A percentile compares a stretch with the other conserved stretches of the same genome.
Conservation (phyloP, 2,888 invertebrate species). For the Phytoseiulus persimilis region DNA sequence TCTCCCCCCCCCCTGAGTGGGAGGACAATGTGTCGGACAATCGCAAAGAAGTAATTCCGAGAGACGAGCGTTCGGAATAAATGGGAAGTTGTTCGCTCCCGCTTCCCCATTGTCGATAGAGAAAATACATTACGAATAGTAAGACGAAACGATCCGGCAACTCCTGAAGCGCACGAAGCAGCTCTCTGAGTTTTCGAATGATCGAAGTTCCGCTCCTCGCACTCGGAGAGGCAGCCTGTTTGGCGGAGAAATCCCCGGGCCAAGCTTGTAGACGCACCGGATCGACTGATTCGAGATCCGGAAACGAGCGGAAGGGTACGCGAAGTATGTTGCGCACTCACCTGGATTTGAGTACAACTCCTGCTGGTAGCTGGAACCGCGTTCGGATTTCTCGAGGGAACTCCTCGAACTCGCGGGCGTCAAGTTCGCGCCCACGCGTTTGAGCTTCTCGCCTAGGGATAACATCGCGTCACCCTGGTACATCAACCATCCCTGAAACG, state of each 20-base stretch:
- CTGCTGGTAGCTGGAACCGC: conserved; percentile 10
- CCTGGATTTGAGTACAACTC: conserved; percentile 32
- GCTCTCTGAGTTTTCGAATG: not conserved
- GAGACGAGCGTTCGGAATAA: not conserved
- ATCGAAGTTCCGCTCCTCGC: not conserved
- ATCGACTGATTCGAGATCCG: no score
- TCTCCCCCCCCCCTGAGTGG: not conserved
- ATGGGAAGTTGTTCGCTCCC: not conserved
- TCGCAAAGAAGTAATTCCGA: not conserved
- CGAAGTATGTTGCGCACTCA: not conserved
- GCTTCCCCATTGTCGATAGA: not conserved
- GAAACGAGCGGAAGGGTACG: no score
- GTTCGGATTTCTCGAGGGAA: conserved; percentile 13
- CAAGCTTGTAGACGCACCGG: no score
- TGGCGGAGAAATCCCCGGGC: no score
- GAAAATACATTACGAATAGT: not conserved
- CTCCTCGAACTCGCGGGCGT: not conserved
- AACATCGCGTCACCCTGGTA: conserved; percentile 25
- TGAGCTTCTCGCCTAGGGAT: conserved; percentile 22
- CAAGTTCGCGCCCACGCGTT: conserved; percentile 17
- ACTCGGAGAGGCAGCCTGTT: no score
- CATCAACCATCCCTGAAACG: not conserved
- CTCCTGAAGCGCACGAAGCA: no score
- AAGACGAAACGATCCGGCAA: not conserved
- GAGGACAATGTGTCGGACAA: not conserved